These are phyloP conservation scores for Papilio demoleus DNA, from an alignment of 2,888 invertebrate species.

Conservation along the genomic window DNA sequence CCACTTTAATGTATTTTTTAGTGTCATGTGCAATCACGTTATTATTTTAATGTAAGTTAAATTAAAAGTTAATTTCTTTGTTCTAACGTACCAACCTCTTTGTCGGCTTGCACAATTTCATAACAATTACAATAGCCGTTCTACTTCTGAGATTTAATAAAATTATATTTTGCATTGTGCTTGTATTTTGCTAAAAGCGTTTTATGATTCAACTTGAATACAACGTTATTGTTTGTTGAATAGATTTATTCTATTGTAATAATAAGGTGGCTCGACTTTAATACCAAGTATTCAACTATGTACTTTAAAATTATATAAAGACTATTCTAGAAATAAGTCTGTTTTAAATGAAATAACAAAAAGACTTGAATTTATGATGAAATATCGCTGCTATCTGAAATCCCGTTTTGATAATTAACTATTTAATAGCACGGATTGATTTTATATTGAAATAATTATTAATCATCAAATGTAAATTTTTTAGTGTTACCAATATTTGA, in stretches of 20 bases:
- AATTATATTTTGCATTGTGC: constrained; percentile 32
- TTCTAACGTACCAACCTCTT: constrained; percentile 42
- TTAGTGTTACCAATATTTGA: too few relatives aligned
- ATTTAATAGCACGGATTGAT: too few relatives aligned
- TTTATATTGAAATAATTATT: too few relatives aligned
- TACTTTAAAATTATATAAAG: not conserved
- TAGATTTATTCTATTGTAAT: constrained; percentile 7
- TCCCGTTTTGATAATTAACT: too few relatives aligned
- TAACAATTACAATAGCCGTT: constrained; percentile 31
- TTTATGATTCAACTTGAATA: constrained; percentile 14
- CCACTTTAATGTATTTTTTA: constrained; percentile 61
- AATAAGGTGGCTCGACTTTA: not conserved
- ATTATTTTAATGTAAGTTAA: constrained; percentile 64
- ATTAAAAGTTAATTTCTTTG: constrained; percentile 57
- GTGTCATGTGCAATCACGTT: constrained; percentile 73
- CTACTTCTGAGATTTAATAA: constrained; percentile 32
- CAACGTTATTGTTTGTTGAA: constrained; percentile 4
- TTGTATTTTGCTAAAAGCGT: constrained; percentile 29
- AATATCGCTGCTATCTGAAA: too few relatives aligned
- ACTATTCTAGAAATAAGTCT: not conserved
- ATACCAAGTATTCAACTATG: not conserved
- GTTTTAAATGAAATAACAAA: not conserved
- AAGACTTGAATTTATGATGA: not conserved
- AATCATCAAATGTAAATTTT: too few relatives aligned
- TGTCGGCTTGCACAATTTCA: constrained; percentile 15